These are phyloP conservation scores for Tinamus guttatus DNA, from an alignment of 2,113 vertebrate genomes.

Conservation along the genomic window DNA sequence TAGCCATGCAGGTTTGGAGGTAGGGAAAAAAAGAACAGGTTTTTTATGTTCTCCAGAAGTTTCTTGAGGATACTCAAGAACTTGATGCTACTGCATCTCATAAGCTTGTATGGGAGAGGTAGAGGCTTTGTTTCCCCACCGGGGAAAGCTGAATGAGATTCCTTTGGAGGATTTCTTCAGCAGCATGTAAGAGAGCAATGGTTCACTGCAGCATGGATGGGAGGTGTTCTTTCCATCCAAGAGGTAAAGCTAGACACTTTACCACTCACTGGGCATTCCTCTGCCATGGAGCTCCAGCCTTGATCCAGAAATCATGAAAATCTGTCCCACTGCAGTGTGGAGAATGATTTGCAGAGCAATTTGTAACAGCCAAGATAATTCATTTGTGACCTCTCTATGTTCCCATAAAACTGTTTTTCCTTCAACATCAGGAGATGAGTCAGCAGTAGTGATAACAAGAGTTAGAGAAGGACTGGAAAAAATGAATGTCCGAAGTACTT, in stretches of 20 bases:
- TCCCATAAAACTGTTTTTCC: slow-evolving; percentile 68
- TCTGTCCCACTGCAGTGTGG: background rate
- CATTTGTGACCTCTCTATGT: slow-evolving; percentile 49
- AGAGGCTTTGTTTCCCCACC: background rate
- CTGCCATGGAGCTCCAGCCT: background rate
- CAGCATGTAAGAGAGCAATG: background rate
- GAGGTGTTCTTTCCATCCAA: background rate
- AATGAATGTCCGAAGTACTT: slow-evolving; percentile 60
- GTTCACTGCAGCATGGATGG: background rate
- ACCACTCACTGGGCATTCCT: background rate
- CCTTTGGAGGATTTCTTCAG: background rate
- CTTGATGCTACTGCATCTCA: background rate
- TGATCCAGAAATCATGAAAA: background rate
- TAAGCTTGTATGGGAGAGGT: background rate
- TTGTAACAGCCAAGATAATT: slow-evolving; percentile 66
- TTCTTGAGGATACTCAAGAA: too few species aligned
- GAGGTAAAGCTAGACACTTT: background rate
- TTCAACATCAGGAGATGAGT: slow-evolving; percentile 73
- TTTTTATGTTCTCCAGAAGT: background rate
- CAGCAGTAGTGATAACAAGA: slow-evolving; percentile 75
- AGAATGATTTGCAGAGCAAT: background rate
- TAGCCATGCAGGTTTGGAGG: background rate
- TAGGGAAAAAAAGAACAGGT: background rate
- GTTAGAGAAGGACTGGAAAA: slow-evolving; percentile 68
- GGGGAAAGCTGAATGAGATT: background rate